A percentile compares a stretch with the other conserved stretches of the same genome.
Conservation (phyloP, 2,113 vertebrate species). For the Cephalopterus ornatus region DNA sequence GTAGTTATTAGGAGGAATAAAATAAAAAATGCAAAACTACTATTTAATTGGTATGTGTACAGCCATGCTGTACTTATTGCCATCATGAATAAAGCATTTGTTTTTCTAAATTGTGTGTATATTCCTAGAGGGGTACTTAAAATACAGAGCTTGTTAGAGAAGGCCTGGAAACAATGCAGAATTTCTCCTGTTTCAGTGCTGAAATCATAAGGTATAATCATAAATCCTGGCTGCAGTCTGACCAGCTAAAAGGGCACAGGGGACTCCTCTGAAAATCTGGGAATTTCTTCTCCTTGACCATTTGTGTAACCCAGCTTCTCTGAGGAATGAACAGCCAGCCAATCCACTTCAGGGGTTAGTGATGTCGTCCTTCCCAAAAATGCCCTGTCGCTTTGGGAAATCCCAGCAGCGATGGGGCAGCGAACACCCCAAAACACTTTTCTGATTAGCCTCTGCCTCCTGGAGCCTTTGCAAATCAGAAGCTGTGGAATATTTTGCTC, state of each 20-base stretch:
- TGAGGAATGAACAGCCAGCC: not conserved
- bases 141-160: slow-evolving; percentile 24
- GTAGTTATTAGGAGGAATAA: slow-evolving; percentile 23
- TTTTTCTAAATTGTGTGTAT: slow-evolving; percentile 41
- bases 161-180: not conserved
- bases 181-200: not conserved
- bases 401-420: not conserved
- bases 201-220: not conserved
- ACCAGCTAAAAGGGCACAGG: not conserved
- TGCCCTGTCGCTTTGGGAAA: fast-evolving
- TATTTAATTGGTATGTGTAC: not conserved
- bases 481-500: not conserved
- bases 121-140: slow-evolving; percentile 36
- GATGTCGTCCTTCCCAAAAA: not conserved
- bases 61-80: not conserved
- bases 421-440: not conserved
- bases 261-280: not conserved
- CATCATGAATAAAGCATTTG: slow-evolving; percentile 43
- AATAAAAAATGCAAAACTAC: slow-evolving; percentile 31
- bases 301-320: not conserved
- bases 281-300: not conserved
- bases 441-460: not conserved
- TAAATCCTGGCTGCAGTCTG: not conserved
- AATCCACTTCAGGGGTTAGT: not conserved
- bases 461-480: not conserved